Conservation (phyloP, 2,888 invertebrate species). For the Pheosia gnoma region DNA sequence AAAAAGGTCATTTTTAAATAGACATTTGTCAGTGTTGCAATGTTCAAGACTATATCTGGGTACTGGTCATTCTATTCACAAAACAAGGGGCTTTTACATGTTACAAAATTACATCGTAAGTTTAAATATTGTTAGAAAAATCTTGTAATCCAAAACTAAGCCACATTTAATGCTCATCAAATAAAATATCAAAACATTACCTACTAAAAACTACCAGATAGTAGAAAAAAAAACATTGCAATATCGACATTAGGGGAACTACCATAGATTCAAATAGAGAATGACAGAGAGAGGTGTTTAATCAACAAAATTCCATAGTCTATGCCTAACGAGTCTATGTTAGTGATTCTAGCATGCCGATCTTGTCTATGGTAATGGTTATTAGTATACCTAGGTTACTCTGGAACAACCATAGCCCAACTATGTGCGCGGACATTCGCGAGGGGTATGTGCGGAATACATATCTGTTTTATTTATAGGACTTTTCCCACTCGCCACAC, state of each 20-base stretch:
- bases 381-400: slow-evolving; percentile 58
- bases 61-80: slow-evolving; percentile 4
- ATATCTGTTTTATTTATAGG: neutral
- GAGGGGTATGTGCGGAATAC: slow-evolving; percentile 56
- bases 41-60: slow-evolving; percentile 14
- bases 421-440: slow-evolving; percentile 49
- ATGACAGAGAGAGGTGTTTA: slow-evolving; percentile 38
- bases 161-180: slow-evolving; percentile 2
- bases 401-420: slow-evolving; percentile 73
- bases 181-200: slow-evolving; percentile 5
- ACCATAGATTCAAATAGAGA: slow-evolving; percentile 53
- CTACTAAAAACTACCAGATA: slow-evolving; percentile 32
- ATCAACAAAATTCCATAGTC: slow-evolving; percentile 45
- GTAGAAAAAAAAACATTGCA: slow-evolving; percentile 54
- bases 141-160: too few species aligned
- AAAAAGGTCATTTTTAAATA: slow-evolving; percentile 24
- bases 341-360: slow-evolving; percentile 79
- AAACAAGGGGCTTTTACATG: too few species aligned
- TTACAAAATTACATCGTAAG: too few species aligned
- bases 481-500: too few species aligned
- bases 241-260: slow-evolving; percentile 63
- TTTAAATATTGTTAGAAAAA: too few species aligned
- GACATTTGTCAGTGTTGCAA: slow-evolving; percentile 44
- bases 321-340: slow-evolving; percentile 62
- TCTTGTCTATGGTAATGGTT: slow-evolving; percentile 56